These are phyloP conservation scores for Hassar affinis DNA, from an alignment of 2,113 vertebrate genomes.

Conservation along the genomic window DNA sequence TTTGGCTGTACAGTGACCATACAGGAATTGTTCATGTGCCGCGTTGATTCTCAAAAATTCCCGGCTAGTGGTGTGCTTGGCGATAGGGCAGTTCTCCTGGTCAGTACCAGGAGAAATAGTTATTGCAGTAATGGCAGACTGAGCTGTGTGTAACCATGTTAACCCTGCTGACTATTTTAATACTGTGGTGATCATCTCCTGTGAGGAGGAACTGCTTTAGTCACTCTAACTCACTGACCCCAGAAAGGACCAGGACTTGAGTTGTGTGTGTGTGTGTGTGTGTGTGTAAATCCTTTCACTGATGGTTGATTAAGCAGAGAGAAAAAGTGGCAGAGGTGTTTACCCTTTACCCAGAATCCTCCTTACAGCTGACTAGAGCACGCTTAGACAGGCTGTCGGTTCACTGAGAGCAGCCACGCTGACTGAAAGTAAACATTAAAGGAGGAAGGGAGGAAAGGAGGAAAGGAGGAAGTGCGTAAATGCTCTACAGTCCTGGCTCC, in stretches of 20 bases:
- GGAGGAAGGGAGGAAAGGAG: background rate
- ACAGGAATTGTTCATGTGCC: background rate
- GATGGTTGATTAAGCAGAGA: slow-evolving; percentile 81
- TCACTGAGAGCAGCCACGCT: slow-evolving; percentile 71
- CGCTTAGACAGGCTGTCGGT: slow-evolving; percentile 80
- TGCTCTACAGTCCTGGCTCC: background rate
- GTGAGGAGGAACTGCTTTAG: slow-evolving; percentile 62
- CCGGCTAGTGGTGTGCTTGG: background rate
- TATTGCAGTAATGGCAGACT: background rate
- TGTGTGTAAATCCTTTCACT: slow-evolving; percentile 83
- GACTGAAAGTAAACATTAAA: slow-evolving; percentile 73
- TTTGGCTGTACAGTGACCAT: background rate
- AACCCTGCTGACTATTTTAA: too few species aligned
- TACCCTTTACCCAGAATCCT: slow-evolving; percentile 84
- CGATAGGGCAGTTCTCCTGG: background rate
- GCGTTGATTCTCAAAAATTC: background rate
- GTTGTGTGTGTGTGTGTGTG: slow-evolving; percentile 49
- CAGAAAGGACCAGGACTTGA: slow-evolving; percentile 64
- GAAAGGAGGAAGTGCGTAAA: slow-evolving; percentile 4
- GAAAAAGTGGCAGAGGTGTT: slow-evolving; percentile 83
- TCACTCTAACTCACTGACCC: slow-evolving; percentile 48
- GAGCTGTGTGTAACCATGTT: slow-evolving; percentile 38
- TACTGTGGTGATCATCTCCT: slow-evolving; percentile 23
- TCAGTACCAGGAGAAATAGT: background rate
- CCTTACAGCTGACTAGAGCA: slow-evolving; percentile 73